Conservation (phyloP, 2,888 invertebrate species). For the Caradrina kadenii region DNA sequence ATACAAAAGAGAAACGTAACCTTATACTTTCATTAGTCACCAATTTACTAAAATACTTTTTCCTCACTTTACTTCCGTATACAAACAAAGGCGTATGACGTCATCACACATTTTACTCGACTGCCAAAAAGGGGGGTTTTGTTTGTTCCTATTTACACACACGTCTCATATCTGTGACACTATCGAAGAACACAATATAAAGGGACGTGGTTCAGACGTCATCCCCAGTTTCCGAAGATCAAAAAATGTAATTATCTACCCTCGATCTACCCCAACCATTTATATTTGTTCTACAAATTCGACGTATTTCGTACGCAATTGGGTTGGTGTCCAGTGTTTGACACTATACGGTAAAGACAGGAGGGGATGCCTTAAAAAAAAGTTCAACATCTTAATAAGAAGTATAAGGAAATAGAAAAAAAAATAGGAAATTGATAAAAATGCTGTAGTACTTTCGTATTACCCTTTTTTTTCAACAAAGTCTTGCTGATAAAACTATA, state of each 20-base stretch:
- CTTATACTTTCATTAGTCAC: conserved; percentile 51
- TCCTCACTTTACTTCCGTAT: conserved; percentile 42
- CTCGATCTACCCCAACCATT: conserved; percentile 90
- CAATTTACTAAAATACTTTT: conserved; percentile 55
- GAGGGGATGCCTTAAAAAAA: not conserved
- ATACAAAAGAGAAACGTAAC: conserved; percentile 40
- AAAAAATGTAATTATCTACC: conserved; percentile 91
- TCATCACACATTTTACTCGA: conserved; percentile 43
- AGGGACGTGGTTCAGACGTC: conserved; percentile 75
- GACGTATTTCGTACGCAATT: conserved; percentile 87
- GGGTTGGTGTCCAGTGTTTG: conserved; percentile 73
- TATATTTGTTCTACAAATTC: conserved; percentile 91
- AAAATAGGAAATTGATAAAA: too few relatives aligned
- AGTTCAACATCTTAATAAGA: not conserved
- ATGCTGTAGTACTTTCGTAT: too few relatives aligned
- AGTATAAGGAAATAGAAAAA: not conserved
- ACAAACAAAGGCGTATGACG: conserved; percentile 54
- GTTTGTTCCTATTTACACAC: conserved; percentile 70
- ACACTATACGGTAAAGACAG: conserved; percentile 17
- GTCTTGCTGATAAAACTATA: too few relatives aligned
- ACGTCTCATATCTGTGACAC: conserved; percentile 82
- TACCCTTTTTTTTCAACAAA: too few relatives aligned
- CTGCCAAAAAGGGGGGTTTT: conserved; percentile 19
- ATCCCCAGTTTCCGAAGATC: conserved; percentile 86
- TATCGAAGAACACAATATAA: conserved; percentile 83